phyloP scores from a whole-genome alignment of 2,888 invertebrate genomes.

The Patella ulyssiponensis region DNA sequence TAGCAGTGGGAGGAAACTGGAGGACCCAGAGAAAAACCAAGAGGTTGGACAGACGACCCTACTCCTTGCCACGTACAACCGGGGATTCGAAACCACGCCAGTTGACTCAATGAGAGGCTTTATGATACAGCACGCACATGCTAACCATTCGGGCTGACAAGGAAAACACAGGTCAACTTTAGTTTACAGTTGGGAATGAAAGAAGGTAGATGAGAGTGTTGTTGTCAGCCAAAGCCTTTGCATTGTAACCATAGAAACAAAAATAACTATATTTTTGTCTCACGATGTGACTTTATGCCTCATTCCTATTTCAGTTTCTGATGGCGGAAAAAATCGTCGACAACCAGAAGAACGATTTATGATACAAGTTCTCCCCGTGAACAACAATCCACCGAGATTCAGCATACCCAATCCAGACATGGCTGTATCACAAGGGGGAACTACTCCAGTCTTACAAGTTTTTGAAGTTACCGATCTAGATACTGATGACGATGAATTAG shows the following conservation, averaged over 20 bases:
- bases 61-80: too few relatives aligned
- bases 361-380: conserved; percentile 61
- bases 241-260: background rate
- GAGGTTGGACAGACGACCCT: too few relatives aligned
- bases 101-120: too few relatives aligned
- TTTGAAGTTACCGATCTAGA: conserved; percentile 60
- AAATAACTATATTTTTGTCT: too few relatives aligned
- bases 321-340: conserved; percentile 42
- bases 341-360: conserved; percentile 57
- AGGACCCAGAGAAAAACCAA: too few relatives aligned
- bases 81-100: too few relatives aligned
- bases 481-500: conserved; percentile 44
- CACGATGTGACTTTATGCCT: background rate
- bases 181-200: too few relatives aligned
- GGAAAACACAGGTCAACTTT: too few relatives aligned
- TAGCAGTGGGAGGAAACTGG: too few relatives aligned
- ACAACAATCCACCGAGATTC: conserved; percentile 62
- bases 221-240: background rate
- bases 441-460: conserved; percentile 50
- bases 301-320: conserved; percentile 46
- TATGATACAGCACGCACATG: too few relatives aligned
- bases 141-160: too few relatives aligned
- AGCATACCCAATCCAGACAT: conserved; percentile 41
- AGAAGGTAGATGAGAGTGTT: background rate
- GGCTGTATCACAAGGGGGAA: conserved; percentile 53